Evolutionary conservation across 2,888 invertebrate genomes (phyloP).

Genomic region (Podabrus alpinus): DNA sequence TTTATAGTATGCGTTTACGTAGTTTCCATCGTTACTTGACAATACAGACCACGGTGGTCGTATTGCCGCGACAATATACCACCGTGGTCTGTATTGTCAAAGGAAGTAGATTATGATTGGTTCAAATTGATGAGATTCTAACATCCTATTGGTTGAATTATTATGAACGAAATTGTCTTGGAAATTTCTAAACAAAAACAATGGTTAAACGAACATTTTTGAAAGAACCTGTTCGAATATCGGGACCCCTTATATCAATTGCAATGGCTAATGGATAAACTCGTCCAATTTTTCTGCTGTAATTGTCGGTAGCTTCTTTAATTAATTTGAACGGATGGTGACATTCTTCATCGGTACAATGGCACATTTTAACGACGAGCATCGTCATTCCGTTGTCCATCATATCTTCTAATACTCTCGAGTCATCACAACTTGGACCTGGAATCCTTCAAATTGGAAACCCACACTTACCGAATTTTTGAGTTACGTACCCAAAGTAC

Average conservation of each 20-base stretch:
- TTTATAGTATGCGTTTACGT: no score
- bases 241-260: slow-evolving; percentile 82
- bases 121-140: no score
- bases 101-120: no score
- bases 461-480: neutral
- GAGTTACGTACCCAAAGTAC: slow-evolving; percentile 60
- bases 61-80: no score
- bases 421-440: slow-evolving; percentile 32
- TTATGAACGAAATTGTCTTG: no score
- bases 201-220: slow-evolving; percentile 66
- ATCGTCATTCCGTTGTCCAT: slow-evolving; percentile 61
- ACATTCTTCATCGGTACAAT: slow-evolving; percentile 55
- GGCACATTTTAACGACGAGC: slow-evolving; percentile 57
- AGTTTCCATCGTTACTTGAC: no score
- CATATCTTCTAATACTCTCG: slow-evolving; percentile 56
- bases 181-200: no score
- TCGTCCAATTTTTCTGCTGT: slow-evolving; percentile 64
- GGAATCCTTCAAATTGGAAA: neutral
- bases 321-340: slow-evolving; percentile 56
- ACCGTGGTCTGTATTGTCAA: no score
- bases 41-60: no score
- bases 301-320: slow-evolving; percentile 58
- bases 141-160: no score
- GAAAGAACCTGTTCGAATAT: slow-evolving; percentile 84
- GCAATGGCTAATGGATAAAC: slow-evolving; percentile 81